Conservation (phyloP, 2,888 invertebrate species). For the Epiblema foenella region DNA sequence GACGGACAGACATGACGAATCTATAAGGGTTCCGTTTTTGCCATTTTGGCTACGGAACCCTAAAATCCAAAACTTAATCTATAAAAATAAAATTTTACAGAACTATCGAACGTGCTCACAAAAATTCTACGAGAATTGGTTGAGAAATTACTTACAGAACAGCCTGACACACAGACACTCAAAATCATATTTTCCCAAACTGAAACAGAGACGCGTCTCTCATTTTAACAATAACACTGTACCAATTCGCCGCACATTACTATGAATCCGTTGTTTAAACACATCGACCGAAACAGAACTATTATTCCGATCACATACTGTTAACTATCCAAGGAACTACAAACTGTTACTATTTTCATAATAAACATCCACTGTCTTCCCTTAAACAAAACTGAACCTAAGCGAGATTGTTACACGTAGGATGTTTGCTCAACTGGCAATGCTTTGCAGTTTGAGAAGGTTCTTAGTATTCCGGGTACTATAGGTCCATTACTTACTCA, state of each 20-base stretch:
- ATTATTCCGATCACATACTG: conserved; percentile 18
- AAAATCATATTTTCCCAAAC: too few species aligned
- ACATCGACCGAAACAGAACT: conserved; percentile 10
- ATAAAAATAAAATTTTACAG: too few species aligned
- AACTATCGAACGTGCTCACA: too few species aligned
- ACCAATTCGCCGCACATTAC: background rate
- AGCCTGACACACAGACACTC: too few species aligned
- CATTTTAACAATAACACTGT: too few species aligned
- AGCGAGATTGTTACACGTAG: background rate
- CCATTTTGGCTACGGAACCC: too few species aligned
- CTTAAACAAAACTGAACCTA: background rate
- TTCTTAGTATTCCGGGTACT: conserved; percentile 29
- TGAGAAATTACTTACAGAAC: too few species aligned
- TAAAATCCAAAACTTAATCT: too few species aligned
- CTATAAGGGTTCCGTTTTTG: too few species aligned
- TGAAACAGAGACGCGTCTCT: too few species aligned
- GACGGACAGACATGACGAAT: too few species aligned
- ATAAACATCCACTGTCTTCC: conserved; percentile 1
- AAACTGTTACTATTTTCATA: conserved; percentile 26
- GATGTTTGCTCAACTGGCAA: background rate
- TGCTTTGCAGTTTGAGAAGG: background rate
- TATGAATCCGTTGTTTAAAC: conserved; percentile 7
- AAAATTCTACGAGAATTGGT: too few species aligned
- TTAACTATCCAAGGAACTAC: conserved; percentile 31
- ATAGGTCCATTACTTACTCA: conserved; percentile 31